Conservation (phyloP, 2,888 invertebrate species). For the Julus scandinavius region DNA sequence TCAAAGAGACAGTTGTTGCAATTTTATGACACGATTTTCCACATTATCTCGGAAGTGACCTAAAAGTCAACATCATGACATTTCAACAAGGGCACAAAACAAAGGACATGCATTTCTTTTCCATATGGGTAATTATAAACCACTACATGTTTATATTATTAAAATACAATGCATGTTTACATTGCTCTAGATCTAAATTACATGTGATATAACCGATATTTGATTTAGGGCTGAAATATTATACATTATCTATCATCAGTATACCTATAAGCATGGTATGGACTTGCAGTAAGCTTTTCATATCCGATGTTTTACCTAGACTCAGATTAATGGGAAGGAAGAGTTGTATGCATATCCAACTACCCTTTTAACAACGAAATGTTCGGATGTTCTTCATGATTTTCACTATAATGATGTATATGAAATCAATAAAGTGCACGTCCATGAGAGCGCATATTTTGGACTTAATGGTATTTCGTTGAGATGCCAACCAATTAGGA, state of each 20-base stretch:
- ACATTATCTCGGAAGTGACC: not conserved
- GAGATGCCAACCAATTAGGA: slow-evolving; percentile 37
- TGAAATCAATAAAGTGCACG: slow-evolving; percentile 30
- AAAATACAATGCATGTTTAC: too few species aligned
- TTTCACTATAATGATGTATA: not conserved
- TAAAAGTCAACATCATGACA: not conserved
- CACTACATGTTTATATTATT: not conserved
- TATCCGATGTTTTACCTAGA: too few species aligned
- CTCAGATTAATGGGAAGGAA: too few species aligned
- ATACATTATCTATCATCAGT: too few species aligned
- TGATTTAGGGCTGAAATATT: too few species aligned
- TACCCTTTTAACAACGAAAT: not conserved
- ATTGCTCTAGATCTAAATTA: too few species aligned
- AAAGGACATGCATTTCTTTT: not conserved
- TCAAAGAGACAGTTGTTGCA: not conserved
- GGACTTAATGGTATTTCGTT: slow-evolving; percentile 42
- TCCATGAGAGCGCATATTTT: slow-evolving; percentile 13
- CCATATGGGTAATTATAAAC: not conserved
- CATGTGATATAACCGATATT: too few species aligned
- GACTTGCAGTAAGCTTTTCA: too few species aligned
- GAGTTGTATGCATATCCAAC: not conserved
- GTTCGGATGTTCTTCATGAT: slow-evolving; percentile 1
- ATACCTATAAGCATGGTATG: too few species aligned
- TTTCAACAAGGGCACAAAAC: not conserved
- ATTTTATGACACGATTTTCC: not conserved